phyloP scores from a whole-genome alignment of 2,113 vertebrate genomes.

The Thalassoma bifasciatum region DNA sequence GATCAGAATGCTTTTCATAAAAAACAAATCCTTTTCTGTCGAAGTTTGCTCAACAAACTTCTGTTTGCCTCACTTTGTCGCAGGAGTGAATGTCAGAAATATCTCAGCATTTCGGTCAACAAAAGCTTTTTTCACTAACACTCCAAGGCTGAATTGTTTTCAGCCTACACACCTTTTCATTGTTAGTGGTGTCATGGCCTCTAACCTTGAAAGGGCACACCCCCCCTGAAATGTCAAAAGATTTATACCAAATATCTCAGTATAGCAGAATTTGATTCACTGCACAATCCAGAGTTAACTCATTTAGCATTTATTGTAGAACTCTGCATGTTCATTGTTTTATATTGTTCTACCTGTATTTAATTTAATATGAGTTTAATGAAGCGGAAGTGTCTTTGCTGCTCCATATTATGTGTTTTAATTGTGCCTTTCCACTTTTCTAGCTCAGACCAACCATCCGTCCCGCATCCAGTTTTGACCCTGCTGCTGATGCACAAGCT shows the following conservation, averaged over 20 bases:
- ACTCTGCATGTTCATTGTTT: slow-evolving; percentile 30
- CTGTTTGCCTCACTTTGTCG: slow-evolving; percentile 8
- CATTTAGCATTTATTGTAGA: slow-evolving; percentile 32
- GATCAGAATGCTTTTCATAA: slow-evolving; percentile 54
- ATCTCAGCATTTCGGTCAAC: slow-evolving; percentile 55
- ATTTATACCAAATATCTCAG: slow-evolving; percentile 29
- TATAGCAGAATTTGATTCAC: slow-evolving; percentile 1
- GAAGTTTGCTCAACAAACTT: slow-evolving; percentile 10
- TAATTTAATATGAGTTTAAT: not conserved
- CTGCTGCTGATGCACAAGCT: slow-evolving; percentile 89
- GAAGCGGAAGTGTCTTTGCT: not conserved
- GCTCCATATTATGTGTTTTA: not conserved
- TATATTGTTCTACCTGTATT: not conserved
- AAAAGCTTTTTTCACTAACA: slow-evolving; percentile 46
- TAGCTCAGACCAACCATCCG: slow-evolving; percentile 89
- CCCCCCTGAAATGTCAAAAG: slow-evolving; percentile 44
- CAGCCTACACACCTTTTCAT: slow-evolving; percentile 49
- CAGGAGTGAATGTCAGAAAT: slow-evolving; percentile 52
- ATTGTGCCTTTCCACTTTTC: slow-evolving; percentile 5
- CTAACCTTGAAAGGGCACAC: slow-evolving; percentile 37
- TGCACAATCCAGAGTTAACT: not conserved
- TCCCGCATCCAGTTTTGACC: slow-evolving; percentile 81
- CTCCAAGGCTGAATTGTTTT: slow-evolving; percentile 25
- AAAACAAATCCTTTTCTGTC: slow-evolving; percentile 53
- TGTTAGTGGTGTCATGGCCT: slow-evolving; percentile 45